Evolutionary conservation across 2,888 invertebrate genomes (phyloP), one percentile per base, ranked within the genome.

Genomic region (Lochmaea capreae): DNA sequence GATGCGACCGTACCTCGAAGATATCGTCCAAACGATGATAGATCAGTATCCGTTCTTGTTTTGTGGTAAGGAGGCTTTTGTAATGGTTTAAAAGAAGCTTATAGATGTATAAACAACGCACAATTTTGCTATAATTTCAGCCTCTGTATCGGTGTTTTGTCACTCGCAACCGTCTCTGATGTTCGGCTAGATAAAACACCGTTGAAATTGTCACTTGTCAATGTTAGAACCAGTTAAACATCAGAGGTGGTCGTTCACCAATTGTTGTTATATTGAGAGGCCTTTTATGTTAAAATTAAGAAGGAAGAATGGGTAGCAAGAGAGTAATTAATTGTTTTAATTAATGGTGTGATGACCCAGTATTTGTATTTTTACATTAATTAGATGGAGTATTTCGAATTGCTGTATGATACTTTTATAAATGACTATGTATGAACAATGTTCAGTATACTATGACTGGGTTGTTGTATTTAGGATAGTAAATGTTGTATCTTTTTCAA

Each of bases 11-110:
- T 96, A 97, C 88, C 90, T 97, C 81, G 97, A 97, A 89, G 97
- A 97, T 86, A 95, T 97, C 85, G 95, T 98, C 79, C 97, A 97
- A 89, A 97, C 97, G 77, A 95, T 98, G 95, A 97, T 98, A 86
- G 97, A 97, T 89, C 97, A 98, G 88, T 97, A 95, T 88, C 95
- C 96, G 77, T 98, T 97, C 90, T 92, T 97, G 84, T 98, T 97
- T 89, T 94, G 97, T 85, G 96, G 95, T 78, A 95, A 96, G 88
- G 96, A 97, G 88, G 97, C 97, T 81, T 95, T 96, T 85, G 96
- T 97, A 85, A 97, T 96, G 96, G 96, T 96, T 89, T 96, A 92
- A 91, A 39, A 80, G 10, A 54, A 62, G 76, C 76, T 78, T 79
- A 67, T 68, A 65, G 57, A 67, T 74, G 68, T 74, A 67, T 61